Evolutionary conservation across 1,140 invertebrate species (phyloP).

Genomic region (Zophobas morio): DNA sequence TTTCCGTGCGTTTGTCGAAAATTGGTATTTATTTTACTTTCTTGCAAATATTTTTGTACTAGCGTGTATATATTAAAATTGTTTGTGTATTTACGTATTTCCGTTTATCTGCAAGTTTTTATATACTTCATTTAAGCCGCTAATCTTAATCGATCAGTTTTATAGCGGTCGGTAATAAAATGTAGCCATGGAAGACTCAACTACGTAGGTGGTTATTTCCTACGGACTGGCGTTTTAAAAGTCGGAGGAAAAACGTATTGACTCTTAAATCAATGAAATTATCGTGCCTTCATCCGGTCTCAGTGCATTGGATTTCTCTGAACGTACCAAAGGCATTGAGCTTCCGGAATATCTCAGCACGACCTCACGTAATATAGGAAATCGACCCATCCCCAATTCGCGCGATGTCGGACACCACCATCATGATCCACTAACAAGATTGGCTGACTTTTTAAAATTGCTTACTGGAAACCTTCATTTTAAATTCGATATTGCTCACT

Average conservation of each 20-base stretch:
- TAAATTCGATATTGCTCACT: conserved; percentile 25
- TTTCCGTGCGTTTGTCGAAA: too few species aligned
- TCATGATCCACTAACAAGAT: conserved; percentile 39
- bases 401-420: conserved; percentile 38
- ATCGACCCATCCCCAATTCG: conserved; percentile 37
- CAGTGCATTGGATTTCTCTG: conserved; percentile 35
- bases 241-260: conserved; percentile 17
- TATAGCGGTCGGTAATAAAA: too few species aligned
- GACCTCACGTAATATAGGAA: conserved; percentile 39
- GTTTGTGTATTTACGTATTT: too few species aligned
- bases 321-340: conserved; percentile 21
- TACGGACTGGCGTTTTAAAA: conserved; percentile 1
- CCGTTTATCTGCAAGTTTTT: too few species aligned
- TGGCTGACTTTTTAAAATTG: conserved; percentile 30
- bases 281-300: conserved; percentile 22
- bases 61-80: too few species aligned
- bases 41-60: too few species aligned
- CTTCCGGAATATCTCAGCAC: conserved; percentile 28
- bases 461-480: conserved; percentile 10
- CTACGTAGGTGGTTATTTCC: not conserved
- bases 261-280: conserved; percentile 35
- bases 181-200: not conserved
- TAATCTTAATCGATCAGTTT: too few species aligned
- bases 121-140: too few species aligned
- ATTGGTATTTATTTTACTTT: too few species aligned